phyloP scores from a whole-genome alignment of 2,888 invertebrate species.

The Germaria angustata region DNA sequence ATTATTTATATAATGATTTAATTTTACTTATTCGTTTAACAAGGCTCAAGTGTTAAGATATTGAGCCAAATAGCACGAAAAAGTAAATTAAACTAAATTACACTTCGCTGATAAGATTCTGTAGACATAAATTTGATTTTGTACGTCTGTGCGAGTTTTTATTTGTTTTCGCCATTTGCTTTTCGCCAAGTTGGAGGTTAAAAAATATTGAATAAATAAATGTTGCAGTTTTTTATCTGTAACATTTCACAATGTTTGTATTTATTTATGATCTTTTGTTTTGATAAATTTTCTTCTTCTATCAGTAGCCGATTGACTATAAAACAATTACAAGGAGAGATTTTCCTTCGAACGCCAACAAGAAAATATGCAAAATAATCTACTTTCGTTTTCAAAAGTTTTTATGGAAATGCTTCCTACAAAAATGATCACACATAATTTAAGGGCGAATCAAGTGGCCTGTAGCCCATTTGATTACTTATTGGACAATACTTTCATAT shows the following conservation, averaged over 20 bases:
- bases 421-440: slow-evolving; percentile 3
- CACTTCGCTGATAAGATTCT: slow-evolving; percentile 23
- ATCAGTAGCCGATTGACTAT: slow-evolving; percentile 31
- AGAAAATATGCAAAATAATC: background rate
- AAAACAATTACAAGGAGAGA: slow-evolving; percentile 25
- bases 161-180: slow-evolving; percentile 4
- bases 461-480: background rate
- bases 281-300: slow-evolving; percentile 37
- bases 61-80: background rate
- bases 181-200: slow-evolving; percentile 59
- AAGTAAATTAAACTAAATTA: slow-evolving; percentile 24
- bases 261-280: slow-evolving; percentile 54
- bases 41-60: background rate
- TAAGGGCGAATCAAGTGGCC: background rate
- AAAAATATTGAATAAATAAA: slow-evolving; percentile 28
- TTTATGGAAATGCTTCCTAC: background rate
- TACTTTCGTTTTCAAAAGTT: slow-evolving; percentile 50
- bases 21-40: background rate
- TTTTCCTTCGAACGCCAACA: slow-evolving; percentile 7
- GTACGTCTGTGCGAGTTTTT: slow-evolving; percentile 13
- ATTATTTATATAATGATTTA: too few relatives aligned
- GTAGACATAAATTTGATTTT: slow-evolving; percentile 23
- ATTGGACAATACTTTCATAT: slow-evolving; percentile 6
- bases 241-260: slow-evolving; percentile 52
- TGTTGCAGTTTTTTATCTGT: slow-evolving; percentile 52